Conservation (phyloP, 2,888 invertebrate genomes). For the Drosophila atroscutellata region DNA sequence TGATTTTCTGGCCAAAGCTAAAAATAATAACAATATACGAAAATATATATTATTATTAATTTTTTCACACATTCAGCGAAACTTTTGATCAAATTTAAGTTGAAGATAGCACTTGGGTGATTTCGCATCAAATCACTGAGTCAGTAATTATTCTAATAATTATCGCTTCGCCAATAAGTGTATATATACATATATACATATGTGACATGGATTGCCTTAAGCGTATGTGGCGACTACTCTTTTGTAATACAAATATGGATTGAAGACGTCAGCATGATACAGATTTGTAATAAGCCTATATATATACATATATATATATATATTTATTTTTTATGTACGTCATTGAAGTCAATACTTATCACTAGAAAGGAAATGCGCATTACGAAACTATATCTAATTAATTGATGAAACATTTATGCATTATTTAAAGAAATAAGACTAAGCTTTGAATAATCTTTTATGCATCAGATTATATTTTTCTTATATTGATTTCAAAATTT, state of each 20-base stretch:
- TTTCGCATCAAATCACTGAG: conserved; percentile 4
- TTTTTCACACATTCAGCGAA: conserved; percentile 49
- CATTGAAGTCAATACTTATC: background rate
- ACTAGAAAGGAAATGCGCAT: background rate
- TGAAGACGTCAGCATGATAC: conserved; percentile 11
- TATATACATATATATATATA: background rate
- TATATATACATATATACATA: background rate
- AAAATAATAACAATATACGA: conserved; percentile 47
- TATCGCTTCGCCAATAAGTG: conserved; percentile 5
- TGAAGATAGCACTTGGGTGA: background rate
- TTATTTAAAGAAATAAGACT: background rate
- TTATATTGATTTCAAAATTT: background rate
- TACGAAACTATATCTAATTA: background rate
- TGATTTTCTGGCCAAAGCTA: conserved; percentile 44
- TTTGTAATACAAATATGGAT: conserved; percentile 27
- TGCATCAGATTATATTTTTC: background rate
- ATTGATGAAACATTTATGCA: background rate
- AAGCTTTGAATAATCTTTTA: background rate
- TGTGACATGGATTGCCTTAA: background rate
- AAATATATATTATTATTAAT: conserved; percentile 14
- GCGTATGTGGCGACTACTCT: background rate
- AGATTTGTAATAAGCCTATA: conserved; percentile 11
- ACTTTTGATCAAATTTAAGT: conserved; percentile 45
- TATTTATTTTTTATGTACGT: background rate
- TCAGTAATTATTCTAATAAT: conserved; percentile 8